Evolutionary conservation across 2,797 vertebrate species (phyloP).

Genomic region (Sebastes kiyomatsui): DNA sequence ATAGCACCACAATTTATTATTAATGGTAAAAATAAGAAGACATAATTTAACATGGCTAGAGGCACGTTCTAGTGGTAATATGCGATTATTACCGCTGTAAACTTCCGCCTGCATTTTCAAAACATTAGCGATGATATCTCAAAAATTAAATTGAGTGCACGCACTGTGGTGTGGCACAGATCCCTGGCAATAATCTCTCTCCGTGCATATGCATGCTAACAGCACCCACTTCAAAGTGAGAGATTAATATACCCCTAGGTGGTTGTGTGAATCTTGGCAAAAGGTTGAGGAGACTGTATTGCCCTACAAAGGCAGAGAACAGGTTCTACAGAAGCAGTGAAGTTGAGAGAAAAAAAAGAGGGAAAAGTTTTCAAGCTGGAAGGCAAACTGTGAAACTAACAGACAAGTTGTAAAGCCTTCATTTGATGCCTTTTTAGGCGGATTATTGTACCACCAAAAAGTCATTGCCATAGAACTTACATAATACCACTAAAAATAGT

Average conservation of each 20-base stretch:
- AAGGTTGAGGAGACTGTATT: neutral
- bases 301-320: neutral
- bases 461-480: too few relatives aligned
- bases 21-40: neutral
- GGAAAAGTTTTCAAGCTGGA: neutral
- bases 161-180: neutral
- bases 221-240: constrained; percentile 4
- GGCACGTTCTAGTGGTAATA: neutral
- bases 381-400: too few relatives aligned
- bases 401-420: too few relatives aligned
- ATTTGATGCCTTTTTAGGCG: too few relatives aligned
- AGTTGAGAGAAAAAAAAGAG: neutral
- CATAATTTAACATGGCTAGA: neutral
- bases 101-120: neutral
- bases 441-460: too few relatives aligned
- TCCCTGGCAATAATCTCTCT: neutral
- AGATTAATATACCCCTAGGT: neutral
- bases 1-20: neutral
- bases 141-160: neutral
- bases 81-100: neutral
- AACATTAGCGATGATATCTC: neutral
- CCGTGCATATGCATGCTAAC: neutral
- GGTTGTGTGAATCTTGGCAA: neutral
- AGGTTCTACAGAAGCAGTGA: neutral
- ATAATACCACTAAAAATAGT: too few relatives aligned